Evolutionary conservation across 2,113 vertebrate species (phyloP).

Genomic region (Tenebrosternarchus preto): DNA sequence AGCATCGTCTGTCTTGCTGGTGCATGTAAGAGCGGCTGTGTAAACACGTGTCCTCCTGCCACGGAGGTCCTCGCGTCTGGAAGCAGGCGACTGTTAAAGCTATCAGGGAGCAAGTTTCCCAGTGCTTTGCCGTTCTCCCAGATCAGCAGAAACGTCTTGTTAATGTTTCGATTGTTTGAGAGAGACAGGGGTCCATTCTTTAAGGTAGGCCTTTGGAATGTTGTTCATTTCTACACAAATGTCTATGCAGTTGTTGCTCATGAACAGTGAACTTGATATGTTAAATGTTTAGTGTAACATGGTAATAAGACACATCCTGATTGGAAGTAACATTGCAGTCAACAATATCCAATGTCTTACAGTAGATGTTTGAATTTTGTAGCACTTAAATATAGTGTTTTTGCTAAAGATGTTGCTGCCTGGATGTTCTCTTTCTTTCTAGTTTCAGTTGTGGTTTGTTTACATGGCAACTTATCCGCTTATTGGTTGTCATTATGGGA

Average conservation of each 20-base stretch:
- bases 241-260: too few species aligned
- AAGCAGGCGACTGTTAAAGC: constrained; percentile 36
- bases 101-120: constrained; percentile 30
- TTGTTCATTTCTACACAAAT: background rate
- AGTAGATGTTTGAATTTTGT: too few species aligned
- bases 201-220: background rate
- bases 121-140: constrained; percentile 24
- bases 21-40: constrained; percentile 11
- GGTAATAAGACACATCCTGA: too few species aligned
- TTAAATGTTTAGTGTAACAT: too few species aligned
- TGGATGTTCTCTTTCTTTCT: background rate
- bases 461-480: constrained; percentile 20
- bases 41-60: constrained; percentile 13
- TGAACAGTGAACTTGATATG: too few species aligned
- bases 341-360: too few species aligned
- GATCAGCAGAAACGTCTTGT: constrained; percentile 28
- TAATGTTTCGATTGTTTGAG: background rate
- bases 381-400: constrained; percentile 17
- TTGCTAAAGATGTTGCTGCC: background rate
- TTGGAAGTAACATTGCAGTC: too few species aligned
- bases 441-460: background rate
- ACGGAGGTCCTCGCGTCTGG: background rate
- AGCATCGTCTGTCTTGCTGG: background rate
- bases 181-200: too few species aligned
- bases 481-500: constrained; percentile 18